Percentiles rank a stretch among this genome's conserved stretches.
Evolutionary conservation across 2,113 vertebrate genomes (phyloP).

Genomic region (Ivindomyrus marchei): DNA sequence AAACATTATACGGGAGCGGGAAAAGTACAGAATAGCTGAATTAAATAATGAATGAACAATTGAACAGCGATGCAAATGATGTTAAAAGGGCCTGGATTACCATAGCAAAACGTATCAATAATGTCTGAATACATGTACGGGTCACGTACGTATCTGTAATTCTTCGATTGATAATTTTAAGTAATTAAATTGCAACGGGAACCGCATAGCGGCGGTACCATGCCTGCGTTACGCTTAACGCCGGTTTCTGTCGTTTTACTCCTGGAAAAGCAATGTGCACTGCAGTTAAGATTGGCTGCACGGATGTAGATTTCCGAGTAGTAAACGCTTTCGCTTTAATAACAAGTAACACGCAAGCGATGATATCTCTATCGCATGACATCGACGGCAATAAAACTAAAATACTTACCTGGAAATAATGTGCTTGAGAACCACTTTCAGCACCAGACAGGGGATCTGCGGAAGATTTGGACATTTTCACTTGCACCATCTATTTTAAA

Average conservation of each 20-base stretch:
- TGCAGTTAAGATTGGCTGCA: constrained; percentile 33
- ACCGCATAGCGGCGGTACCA: neutral
- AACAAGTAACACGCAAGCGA: constrained; percentile 49
- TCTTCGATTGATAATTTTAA: constrained; percentile 1
- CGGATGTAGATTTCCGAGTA: constrained; percentile 22
- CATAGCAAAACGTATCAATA: constrained; percentile 21
- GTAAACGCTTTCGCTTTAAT: constrained; percentile 41
- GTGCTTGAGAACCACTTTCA: constrained; percentile 61
- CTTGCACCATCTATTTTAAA: constrained; percentile 66
- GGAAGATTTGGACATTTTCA: constrained; percentile 70
- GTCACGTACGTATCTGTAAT: neutral
- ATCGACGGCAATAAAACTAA: constrained; percentile 4
- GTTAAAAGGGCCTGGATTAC: constrained; percentile 28
- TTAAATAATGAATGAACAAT: constrained; percentile 30
- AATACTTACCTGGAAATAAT: constrained; percentile 67
- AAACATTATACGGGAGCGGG: neutral
- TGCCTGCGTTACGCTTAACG: neutral
- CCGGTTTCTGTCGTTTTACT: neutral
- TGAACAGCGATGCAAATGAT: neutral
- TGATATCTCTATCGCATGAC: constrained; percentile 9
- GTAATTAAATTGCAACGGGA: constrained; percentile 7
- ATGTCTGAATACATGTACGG: neutral
- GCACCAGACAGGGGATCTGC: constrained; percentile 63
- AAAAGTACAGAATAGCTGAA: neutral
- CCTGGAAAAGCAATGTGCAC: constrained; percentile 29